Conservation (phyloP, 2,797 vertebrate genomes). For the Cyprinodon diabolis region DNA sequence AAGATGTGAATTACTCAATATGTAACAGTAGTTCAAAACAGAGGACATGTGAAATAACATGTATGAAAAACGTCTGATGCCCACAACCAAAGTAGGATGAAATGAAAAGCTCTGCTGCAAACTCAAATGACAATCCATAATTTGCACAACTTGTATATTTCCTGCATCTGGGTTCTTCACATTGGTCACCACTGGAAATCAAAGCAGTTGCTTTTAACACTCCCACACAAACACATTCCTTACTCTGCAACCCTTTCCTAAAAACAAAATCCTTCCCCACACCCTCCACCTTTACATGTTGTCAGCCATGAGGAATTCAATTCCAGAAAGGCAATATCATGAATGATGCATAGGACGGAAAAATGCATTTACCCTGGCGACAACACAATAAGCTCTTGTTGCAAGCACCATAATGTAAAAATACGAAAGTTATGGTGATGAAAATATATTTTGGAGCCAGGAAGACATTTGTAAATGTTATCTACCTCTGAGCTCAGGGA, state of each 20-base stretch:
- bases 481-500: slow-evolving; percentile 47
- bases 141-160: slow-evolving; percentile 31
- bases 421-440: slow-evolving; percentile 68
- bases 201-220: slow-evolving; percentile 47
- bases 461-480: slow-evolving; percentile 64
- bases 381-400: slow-evolving; percentile 78
- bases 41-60: neutral
- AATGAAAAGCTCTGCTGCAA: neutral
- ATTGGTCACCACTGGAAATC: slow-evolving; percentile 44
- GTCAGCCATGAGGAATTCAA: slow-evolving; percentile 77
- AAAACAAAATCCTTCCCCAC: slow-evolving; percentile 36
- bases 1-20: neutral
- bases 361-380: slow-evolving; percentile 76
- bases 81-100: slow-evolving; percentile 4
- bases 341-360: slow-evolving; percentile 77
- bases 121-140: slow-evolving; percentile 14
- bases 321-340: slow-evolving; percentile 76
- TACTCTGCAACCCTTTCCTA: slow-evolving; percentile 14
- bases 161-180: slow-evolving; percentile 12
- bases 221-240: neutral
- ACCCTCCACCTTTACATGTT: slow-evolving; percentile 62
- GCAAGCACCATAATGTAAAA: slow-evolving; percentile 76
- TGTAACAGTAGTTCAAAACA: slow-evolving; percentile 5
- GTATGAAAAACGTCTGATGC: slow-evolving; percentile 10
- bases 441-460: slow-evolving; percentile 68